Conservation (phyloP, 2,797 vertebrate genomes). For the Dromococcyx pavoninus region DNA sequence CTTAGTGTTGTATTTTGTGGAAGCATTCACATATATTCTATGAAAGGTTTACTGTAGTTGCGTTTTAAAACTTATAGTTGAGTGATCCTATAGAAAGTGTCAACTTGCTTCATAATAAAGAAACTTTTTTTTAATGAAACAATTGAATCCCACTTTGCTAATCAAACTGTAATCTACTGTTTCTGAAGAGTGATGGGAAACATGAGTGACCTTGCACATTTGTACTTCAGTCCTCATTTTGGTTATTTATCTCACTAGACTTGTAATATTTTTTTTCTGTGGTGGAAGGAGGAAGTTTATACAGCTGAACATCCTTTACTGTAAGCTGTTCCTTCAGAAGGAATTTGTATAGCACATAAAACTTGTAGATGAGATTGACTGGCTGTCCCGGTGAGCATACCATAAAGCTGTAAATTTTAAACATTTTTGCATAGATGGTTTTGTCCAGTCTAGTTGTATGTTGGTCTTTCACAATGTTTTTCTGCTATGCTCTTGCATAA, state of each 20-base stretch:
- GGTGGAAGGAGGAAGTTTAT: constrained; percentile 46
- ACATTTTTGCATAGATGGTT: background rate
- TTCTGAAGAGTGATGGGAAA: background rate
- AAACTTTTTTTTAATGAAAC: background rate
- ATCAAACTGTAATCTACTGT: background rate
- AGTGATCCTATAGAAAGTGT: background rate
- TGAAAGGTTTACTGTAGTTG: background rate
- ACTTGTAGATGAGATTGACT: background rate
- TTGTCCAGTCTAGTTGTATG: background rate
- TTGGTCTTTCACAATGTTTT: background rate
- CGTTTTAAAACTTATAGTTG: background rate
- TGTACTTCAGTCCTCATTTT: background rate
- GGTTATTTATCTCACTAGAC: constrained; percentile 18
- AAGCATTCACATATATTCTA: background rate
- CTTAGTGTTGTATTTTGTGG: background rate
- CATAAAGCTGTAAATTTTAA: background rate
- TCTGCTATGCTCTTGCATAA: background rate
- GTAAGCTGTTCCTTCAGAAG: constrained; percentile 42
- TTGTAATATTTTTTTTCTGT: background rate
- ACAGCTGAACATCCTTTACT: constrained; percentile 47
- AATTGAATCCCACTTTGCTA: background rate
- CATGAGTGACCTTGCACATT: background rate
- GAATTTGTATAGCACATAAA: constrained; percentile 16
- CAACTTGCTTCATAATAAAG: background rate
- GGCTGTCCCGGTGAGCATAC: background rate